A percentile compares a stretch with the other conserved stretches of the same genome.
Evolutionary conservation across 2,797 vertebrate species (phyloP).

Genomic region (Nasua narica): DNA sequence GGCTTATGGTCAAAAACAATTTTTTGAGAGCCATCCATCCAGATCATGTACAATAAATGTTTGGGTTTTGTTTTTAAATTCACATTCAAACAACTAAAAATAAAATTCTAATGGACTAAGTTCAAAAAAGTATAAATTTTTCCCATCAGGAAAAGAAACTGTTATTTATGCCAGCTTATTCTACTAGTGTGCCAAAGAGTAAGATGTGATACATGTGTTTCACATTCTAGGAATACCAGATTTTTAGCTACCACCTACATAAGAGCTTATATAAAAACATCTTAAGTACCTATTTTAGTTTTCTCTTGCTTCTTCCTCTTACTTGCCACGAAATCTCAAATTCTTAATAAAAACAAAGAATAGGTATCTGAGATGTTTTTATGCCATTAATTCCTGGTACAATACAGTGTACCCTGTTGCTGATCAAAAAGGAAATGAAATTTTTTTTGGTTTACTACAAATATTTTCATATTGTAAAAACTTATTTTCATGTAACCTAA

Average conservation of each 20-base stretch:
- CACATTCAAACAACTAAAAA: not conserved
- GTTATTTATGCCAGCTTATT: not conserved
- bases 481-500: not conserved
- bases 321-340: not conserved
- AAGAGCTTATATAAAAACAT: not conserved
- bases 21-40: not conserved
- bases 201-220: not conserved
- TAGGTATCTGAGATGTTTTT: not conserved
- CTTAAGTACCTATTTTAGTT: not conserved
- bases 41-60: not conserved
- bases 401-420: not conserved
- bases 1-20: not conserved
- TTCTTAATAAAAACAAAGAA: not conserved
- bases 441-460: not conserved
- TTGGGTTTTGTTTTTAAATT: not conserved
- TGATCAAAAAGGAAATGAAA: not conserved
- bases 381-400: not conserved
- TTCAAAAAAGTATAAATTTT: not conserved
- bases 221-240: not conserved
- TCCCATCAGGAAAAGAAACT: not conserved
- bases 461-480: not conserved
- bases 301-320: not conserved
- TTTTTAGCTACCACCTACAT: not conserved
- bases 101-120: not conserved
- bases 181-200: not conserved